Conservation (phyloP, 2,797 vertebrate species). For the Brachymystax lenok region DNA sequence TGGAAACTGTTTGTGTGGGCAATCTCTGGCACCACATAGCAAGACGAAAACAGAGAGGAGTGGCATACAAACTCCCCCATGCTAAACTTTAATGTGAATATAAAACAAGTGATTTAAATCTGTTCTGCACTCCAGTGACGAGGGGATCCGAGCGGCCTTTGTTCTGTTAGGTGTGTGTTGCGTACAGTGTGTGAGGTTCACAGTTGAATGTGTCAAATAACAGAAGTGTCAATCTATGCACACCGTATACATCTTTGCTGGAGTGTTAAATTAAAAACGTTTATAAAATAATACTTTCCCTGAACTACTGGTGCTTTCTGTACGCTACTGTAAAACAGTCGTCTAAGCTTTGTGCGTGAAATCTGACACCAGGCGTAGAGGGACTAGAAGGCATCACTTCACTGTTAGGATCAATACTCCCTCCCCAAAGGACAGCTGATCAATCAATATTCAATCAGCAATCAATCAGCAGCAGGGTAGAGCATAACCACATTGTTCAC, state of each 20-base stretch:
- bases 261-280: background rate
- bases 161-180: background rate
- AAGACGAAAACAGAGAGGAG: background rate
- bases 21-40: constrained; percentile 4
- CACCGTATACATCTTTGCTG: background rate
- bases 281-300: too few relatives aligned
- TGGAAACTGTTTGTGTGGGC: constrained; percentile 27
- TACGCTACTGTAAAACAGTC: background rate
- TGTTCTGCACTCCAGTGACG: background rate
- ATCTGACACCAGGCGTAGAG: background rate
- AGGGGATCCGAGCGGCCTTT: background rate
- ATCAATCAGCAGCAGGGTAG: background rate
- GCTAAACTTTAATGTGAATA: constrained; percentile 12
- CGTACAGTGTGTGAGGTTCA: background rate
- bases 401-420: background rate
- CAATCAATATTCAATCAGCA: background rate
- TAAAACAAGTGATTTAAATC: background rate
- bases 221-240: background rate
- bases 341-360: background rate
- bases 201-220: background rate
- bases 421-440: background rate
- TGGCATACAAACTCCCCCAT: constrained; percentile 1
- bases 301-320: too few relatives aligned
- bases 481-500: background rate
- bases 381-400: background rate